phyloP scores from a whole-genome alignment of 2,113 vertebrate genomes.

The Ictalurus punctatus region DNA sequence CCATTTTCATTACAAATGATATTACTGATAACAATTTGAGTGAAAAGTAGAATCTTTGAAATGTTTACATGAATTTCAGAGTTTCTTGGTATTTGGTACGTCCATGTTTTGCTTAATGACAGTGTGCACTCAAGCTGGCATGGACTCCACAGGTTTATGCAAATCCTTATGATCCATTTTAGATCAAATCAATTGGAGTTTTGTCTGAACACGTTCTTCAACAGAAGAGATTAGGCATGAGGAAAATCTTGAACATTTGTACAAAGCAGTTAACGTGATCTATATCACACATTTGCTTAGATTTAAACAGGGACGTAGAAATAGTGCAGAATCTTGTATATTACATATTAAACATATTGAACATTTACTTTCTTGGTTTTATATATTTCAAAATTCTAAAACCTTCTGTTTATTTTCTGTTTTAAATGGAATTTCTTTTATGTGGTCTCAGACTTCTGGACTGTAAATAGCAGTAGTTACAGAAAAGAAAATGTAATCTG shows the following conservation, averaged over 20 bases:
- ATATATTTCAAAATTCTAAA: not conserved
- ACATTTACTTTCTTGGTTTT: not conserved
- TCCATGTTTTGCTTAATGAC: no score
- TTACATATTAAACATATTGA: not conserved
- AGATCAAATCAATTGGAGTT: not conserved
- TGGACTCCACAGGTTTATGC: no score
- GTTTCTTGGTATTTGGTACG: no score
- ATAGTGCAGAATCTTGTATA: not conserved
- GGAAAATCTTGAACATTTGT: not conserved
- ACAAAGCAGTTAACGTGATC: not conserved
- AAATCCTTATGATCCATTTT: not conserved
- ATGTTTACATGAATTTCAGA: no score
- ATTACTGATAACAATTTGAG: no score
- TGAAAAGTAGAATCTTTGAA: no score
- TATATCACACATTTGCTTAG: not conserved
- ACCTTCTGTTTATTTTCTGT: no score
- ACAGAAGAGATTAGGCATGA: not conserved
- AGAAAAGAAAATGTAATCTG: not conserved
- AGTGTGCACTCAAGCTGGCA: no score
- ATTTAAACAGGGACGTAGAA: not conserved
- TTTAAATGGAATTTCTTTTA: not conserved
- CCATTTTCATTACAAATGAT: no score
- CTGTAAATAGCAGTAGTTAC: not conserved
- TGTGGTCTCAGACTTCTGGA: not conserved
- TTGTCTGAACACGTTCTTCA: not conserved